Base-by-base conservation (phyloP, 1,140 invertebrate species). In the Tetramorium alpestre region DNA sequence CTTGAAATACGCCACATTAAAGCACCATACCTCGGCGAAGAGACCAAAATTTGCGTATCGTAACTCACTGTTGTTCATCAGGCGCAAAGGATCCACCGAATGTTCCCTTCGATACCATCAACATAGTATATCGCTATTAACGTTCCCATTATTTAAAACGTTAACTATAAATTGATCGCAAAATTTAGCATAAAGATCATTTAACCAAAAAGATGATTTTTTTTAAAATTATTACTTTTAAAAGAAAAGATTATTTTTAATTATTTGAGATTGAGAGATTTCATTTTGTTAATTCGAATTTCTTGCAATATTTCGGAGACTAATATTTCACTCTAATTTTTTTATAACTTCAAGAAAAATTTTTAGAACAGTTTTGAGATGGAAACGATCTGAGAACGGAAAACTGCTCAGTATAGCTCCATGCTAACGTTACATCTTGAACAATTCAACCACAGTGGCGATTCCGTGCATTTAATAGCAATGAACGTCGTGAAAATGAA, bases 1-100 rank as follows among this genome's bases (percentile, higher is more conserved):
- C 38, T 33, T 70, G 49, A 70, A 81, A 81, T 70, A 56, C 64
- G 78, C 38, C 47, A 54, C 77, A 69, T 78, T 78, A 78, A 78
- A 78, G 58, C 60, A 64, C 22, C 58, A 58, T 69, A 81, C 11
- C 44, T n/a, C 49, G 54, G 47, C n/a, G 44, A 44, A 18, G 44
- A 58, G 41, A 62, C 33, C 41, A 51, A 76, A 76, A 76, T 60
- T 41, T 25, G 49, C 51, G 51, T 70, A 58, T 47, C 65, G 16
- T 58, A 70, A 58, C 22, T 70, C 16, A 58, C 38, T 58, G 38
- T 81, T 65, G 18, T 56, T 56, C n/a, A 47, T 54, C 49, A 18
- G 28, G 41, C 22, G 16, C 41, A n/a, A 70, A 69, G 22, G 16
- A 49, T 47, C 5, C 18, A 33, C 22, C 56, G 33, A 56, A 70